Conservation (phyloP, 2,797 vertebrate species). For the Lutra lutra region DNA sequence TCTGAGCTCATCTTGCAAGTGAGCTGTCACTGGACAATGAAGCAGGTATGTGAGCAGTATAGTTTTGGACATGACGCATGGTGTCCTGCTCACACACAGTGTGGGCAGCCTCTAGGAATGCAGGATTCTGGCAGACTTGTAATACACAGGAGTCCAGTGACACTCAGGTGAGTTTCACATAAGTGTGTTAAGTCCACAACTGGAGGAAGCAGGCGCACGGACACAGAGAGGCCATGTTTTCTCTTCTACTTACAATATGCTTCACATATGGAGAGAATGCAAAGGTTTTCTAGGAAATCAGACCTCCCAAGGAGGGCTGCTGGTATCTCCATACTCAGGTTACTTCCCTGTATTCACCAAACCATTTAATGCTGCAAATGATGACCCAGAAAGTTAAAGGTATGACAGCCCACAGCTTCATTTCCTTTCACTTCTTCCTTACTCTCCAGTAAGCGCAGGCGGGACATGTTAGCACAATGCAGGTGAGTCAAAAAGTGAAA, state of each 20-base stretch:
- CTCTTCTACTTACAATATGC: neutral
- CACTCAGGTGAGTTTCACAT: neutral
- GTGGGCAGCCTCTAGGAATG: neutral
- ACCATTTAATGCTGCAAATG: neutral
- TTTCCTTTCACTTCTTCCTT: neutral
- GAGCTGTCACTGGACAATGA: neutral
- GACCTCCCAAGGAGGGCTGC: neutral
- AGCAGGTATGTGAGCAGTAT: neutral
- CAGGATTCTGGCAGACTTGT: neutral
- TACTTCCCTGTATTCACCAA: neutral
- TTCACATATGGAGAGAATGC: neutral
- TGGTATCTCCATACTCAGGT: neutral
- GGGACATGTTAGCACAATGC: neutral
- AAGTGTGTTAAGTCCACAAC: neutral
- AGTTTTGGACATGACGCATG: accelerated
- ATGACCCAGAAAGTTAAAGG: neutral
- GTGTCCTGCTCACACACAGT: neutral
- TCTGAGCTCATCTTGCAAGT: neutral
- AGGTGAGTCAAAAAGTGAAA: neutral
- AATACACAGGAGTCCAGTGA: neutral
- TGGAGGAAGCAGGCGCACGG: neutral
- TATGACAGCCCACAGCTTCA: neutral
- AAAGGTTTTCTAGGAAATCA: neutral
- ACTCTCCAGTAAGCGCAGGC: neutral
- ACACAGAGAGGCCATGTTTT: neutral